Evolutionary conservation across 2,797 vertebrate genomes (phyloP), one percentile per base, ranked within the genome.

Genomic region (Odontamblyopus rebecca): DNA sequence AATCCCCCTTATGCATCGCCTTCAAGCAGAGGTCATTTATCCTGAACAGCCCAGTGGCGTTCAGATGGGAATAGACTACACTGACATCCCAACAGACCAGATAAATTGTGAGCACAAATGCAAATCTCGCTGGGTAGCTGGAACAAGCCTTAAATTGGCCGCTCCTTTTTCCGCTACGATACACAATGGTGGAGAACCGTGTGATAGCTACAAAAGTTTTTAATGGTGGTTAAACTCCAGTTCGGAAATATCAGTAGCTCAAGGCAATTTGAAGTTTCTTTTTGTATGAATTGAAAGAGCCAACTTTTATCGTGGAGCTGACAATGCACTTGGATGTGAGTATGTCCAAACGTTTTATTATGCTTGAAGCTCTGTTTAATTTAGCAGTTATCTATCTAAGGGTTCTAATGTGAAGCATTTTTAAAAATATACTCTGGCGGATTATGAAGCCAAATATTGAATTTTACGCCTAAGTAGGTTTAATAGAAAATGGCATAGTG

Each of bases 141-240:
- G 75, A 80, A 80, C 69, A 59, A 70, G 44, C 66, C 71, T 35
- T 56, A 77, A 88, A 85, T 81, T 84, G 86, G 65, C 70, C 27
- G 44, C 71, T 73, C 80, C 77, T 63, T 79, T 38, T 85, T 64
- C 75, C 56, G 32, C 75, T 68, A 63, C 68, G 78, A 68, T 70
- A 79, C 80, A 81, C 72, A 79, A 87, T 80, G 85, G 79, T 35
- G 16, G 62, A 70, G 72, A 73, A 72, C 56, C 35, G 73, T 44
- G 77, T 82, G 86, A 86, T 85, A 78, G 89, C 85, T 87, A 85
- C 71, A 83, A 74, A 62, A 80, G 84, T 87, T 88, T 38, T 80
- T 88, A 89, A 86, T 83, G 82, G 75, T 74, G 79, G 79, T 80
- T 83, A 80, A 72, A 68, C 50, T 66, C 56, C 77, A 76, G 81